phyloP scores from a whole-genome alignment of 2,797 vertebrate species.

The Pseudopleuronectes americanus region DNA sequence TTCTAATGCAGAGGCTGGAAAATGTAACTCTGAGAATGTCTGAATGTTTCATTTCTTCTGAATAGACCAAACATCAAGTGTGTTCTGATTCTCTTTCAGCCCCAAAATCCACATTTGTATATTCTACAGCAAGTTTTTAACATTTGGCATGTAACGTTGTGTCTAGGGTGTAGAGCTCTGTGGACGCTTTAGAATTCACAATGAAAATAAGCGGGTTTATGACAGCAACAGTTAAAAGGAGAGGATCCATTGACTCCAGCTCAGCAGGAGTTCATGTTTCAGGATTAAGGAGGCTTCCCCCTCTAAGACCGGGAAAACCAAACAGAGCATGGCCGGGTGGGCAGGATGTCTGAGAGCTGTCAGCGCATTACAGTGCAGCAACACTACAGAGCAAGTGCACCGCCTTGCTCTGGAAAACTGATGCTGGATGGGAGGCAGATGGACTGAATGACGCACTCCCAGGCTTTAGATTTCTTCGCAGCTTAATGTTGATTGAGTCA shows the following conservation, averaged over 20 bases:
- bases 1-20: no score
- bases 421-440: constrained; percentile 13
- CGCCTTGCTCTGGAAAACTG: constrained; percentile 12
- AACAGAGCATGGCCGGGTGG: constrained; percentile 14
- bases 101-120: not conserved
- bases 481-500: constrained; percentile 40
- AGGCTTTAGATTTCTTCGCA: constrained; percentile 28
- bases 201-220: constrained; percentile 31
- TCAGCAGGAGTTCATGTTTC: constrained; percentile 42
- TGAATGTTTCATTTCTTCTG: no score
- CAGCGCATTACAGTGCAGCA: constrained; percentile 21
- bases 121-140: not conserved
- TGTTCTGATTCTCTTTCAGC: not conserved
- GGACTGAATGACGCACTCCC: not conserved
- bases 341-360: constrained; percentile 27
- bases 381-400: not conserved
- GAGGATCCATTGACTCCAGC: constrained; percentile 34
- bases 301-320: constrained; percentile 22
- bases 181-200: constrained; percentile 8
- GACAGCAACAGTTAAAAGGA: constrained; percentile 21
- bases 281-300: constrained; percentile 47
- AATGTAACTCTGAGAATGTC: no score
- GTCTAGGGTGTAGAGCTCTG: not conserved
- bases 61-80: not conserved
- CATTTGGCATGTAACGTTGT: constrained; percentile 2